Base-by-base conservation (phyloP, 1,140 invertebrate species). In the Metaphire vulgaris region DNA sequence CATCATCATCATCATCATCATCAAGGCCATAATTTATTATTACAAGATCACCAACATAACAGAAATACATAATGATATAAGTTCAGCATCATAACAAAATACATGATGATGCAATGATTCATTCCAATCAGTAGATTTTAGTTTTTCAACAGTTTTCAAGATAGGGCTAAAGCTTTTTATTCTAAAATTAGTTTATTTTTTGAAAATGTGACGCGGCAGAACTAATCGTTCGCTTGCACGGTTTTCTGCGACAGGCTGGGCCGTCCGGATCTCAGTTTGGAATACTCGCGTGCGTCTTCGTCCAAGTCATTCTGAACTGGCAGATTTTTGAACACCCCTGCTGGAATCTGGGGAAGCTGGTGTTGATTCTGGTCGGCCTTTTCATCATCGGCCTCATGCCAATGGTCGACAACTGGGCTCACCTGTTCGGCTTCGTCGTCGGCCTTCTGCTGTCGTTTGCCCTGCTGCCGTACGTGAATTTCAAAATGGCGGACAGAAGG, bases 331-430 rank as follows among this genome's bases (percentile, higher is more conserved):
- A 56, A 69, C 33, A 70, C 2, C 77, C 77, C n/a, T 56, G 66
- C 28, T 6, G 26, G 6, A 69, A 73, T 15, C 66, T 78, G 6
- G 64, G 30, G 1, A 76, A 75, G 32, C 67, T 70, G 26, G 1
- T 71, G 21, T 26, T 34, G n/a, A 34, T 78, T 32, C 1, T 76
- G n/a, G 28, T 71, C n/a, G 30, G 26, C 29, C 69, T 70, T 1
- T 71, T 69, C 21, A 2, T 68, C 16, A 26, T 74, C 31, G 74
- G 74, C 31, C 74, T 74, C 33, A 28, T 74, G 66, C 74, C 74
- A 65, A 68, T 74, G 96, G 1, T 98, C 94, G 96, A 98, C 88
- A 98, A 98, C 88, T 98, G 95, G 87, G 94, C 96, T 34, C 95
- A 98, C 84, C 87, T 97, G 12, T 95, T 89, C 78, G 90, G 86